Evolutionary conservation across 2,888 invertebrate species (phyloP).

Genomic region (Eilema sororculum): DNA sequence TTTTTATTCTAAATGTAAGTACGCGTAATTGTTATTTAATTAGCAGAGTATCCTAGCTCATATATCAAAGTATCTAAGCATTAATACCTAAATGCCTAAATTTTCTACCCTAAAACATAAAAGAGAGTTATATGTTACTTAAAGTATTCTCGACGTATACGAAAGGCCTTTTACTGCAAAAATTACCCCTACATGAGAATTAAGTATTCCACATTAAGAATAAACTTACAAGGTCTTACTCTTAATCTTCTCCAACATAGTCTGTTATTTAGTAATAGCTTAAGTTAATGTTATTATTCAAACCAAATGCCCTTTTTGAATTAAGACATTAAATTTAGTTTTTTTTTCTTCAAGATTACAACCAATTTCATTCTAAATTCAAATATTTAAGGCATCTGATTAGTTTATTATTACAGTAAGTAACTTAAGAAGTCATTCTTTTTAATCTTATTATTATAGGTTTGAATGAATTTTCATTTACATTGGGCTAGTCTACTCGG

Average conservation of each 20-base stretch:
- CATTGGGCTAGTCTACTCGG: too few relatives aligned
- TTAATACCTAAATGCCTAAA: neutral
- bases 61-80: neutral
- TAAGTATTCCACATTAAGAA: neutral
- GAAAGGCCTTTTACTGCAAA: neutral
- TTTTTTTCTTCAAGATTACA: too few relatives aligned
- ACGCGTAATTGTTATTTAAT: neutral
- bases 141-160: neutral
- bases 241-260: neutral
- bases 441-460: neutral
- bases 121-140: slow-evolving; percentile 4
- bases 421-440: neutral
- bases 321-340: neutral
- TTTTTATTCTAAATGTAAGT: neutral
- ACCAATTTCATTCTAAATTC: too few relatives aligned
- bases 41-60: neutral
- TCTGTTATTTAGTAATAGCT: neutral
- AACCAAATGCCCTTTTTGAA: neutral
- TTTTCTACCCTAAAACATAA: neutral
- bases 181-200: neutral
- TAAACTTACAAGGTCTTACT: neutral
- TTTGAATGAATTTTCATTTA: too few relatives aligned
- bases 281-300: neutral
- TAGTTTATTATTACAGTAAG: neutral
- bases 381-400: neutral